Conservation (phyloP, 2,888 invertebrate species). For the Cantharis lateralis region DNA sequence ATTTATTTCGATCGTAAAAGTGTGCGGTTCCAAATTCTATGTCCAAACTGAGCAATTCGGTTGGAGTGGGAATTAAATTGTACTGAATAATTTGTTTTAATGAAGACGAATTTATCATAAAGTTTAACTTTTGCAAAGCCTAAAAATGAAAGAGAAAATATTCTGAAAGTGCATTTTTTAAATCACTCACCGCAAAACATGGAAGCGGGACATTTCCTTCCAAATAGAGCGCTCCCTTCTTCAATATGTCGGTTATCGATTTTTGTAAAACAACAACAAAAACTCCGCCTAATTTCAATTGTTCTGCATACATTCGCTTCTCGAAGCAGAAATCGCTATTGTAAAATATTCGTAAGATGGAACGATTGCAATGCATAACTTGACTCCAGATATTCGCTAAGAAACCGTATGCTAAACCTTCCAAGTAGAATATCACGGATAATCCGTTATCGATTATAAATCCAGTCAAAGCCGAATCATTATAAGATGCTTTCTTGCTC, state of each 20-base stretch:
- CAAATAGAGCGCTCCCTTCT: constrained; percentile 40
- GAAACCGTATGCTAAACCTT: constrained; percentile 27
- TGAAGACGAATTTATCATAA: constrained; percentile 41
- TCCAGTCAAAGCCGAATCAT: constrained; percentile 31
- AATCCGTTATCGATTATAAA: constrained; percentile 36
- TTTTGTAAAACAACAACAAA: constrained; percentile 41
- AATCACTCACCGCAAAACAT: constrained; percentile 41
- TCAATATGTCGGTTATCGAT: constrained; percentile 43
- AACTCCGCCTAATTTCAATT: constrained; percentile 39
- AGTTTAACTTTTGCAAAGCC: constrained; percentile 46
- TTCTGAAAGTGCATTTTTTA: not conserved
- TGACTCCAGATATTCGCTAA: constrained; percentile 27
- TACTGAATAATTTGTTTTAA: constrained; percentile 42
- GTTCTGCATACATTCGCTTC: constrained; percentile 43
- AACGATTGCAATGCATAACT: constrained; percentile 6
- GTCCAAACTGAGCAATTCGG: constrained; percentile 48
- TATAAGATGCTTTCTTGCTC: not conserved
- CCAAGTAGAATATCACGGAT: constrained; percentile 33
- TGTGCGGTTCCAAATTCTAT: constrained; percentile 51
- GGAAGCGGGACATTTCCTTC: constrained; percentile 45
- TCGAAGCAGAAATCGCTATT: constrained; percentile 47
- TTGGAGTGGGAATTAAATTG: constrained; percentile 45
- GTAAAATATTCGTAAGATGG: constrained; percentile 41
- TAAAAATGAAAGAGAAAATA: constrained; percentile 32
- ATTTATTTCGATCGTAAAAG: not conserved